These are phyloP conservation scores for Dioctria rufipes DNA, from an alignment of 2,888 invertebrate genomes.

Conservation along the genomic window DNA sequence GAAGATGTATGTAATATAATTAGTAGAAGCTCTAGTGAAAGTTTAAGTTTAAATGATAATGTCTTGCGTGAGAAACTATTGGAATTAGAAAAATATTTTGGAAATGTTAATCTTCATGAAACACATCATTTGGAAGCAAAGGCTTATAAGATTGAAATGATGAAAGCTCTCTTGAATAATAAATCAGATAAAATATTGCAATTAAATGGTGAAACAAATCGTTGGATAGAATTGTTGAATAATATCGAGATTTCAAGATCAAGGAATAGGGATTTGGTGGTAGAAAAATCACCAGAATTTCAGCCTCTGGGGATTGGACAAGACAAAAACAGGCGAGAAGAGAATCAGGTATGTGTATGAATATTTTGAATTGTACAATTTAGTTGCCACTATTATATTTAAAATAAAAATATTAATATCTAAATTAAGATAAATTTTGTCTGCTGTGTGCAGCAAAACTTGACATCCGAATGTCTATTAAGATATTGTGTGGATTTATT, in stretches of 20 bases:
- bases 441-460: too few relatives aligned
- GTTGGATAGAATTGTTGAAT: slow-evolving; percentile 66
- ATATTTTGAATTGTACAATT: too few relatives aligned
- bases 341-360: background rate
- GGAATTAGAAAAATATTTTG: background rate
- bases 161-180: slow-evolving; percentile 63
- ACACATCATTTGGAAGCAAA: slow-evolving; percentile 21
- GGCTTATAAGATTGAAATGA: slow-evolving; percentile 59
- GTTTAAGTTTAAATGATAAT: background rate
- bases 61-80: background rate
- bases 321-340: background rate
- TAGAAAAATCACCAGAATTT: background rate
- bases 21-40: background rate
- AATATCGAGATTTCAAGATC: slow-evolving; percentile 36
- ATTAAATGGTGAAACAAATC: slow-evolving; percentile 64
- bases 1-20: background rate
- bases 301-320: background rate
- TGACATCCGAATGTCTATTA: too few relatives aligned
- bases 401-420: too few relatives aligned
- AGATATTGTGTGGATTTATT: too few relatives aligned
- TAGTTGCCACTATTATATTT: too few relatives aligned
- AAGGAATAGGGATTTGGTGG: background rate
- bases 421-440: too few relatives aligned
- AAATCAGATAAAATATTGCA: slow-evolving; percentile 65
- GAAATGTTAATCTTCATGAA: background rate